Percentiles rank a stretch among this genome's conserved stretches.
Conservation (phyloP, 2,113 vertebrate genomes). For the Hemiscyllium ocellatum region DNA sequence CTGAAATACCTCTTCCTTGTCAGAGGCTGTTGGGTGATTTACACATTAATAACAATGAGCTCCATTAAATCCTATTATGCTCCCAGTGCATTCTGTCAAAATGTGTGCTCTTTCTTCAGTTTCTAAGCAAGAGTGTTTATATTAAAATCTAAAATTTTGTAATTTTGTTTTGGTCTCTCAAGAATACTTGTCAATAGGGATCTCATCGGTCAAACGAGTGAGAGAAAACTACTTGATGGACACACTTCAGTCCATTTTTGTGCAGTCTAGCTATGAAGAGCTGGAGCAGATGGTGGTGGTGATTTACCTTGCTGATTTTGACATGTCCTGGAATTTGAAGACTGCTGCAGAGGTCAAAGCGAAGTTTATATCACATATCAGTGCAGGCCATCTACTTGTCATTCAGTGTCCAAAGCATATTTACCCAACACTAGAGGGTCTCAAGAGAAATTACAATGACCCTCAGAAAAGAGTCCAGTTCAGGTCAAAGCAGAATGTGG, state of each 20-base stretch:
- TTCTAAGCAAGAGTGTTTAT: neutral
- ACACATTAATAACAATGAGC: neutral
- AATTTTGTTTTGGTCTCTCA: neutral
- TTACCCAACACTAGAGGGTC: neutral
- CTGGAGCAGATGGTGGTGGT: slow-evolving; percentile 39
- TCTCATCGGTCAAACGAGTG: slow-evolving; percentile 41
- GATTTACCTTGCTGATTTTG: slow-evolving; percentile 42
- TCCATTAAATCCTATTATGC: neutral
- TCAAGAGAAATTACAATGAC: slow-evolving; percentile 11
- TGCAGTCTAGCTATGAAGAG: slow-evolving; percentile 38
- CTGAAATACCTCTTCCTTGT: neutral
- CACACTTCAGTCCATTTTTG: slow-evolving; percentile 44
- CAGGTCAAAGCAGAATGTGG: slow-evolving; percentile 40
- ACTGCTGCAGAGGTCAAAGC: slow-evolving; percentile 34
- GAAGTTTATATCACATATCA: slow-evolving; percentile 13
- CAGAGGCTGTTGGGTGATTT: neutral
- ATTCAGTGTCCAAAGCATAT: slow-evolving; percentile 21
- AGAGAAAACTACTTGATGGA: slow-evolving; percentile 40
- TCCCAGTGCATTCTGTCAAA: neutral
- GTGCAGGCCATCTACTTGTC: slow-evolving; percentile 33
- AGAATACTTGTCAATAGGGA: slow-evolving; percentile 44
- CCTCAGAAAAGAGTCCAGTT: neutral
- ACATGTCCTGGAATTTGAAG: slow-evolving; percentile 34
- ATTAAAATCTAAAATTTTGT: neutral
- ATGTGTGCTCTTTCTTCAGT: neutral